phyloP scores from a whole-genome alignment of 1,140 invertebrate species.

The Bombus huntii region DNA sequence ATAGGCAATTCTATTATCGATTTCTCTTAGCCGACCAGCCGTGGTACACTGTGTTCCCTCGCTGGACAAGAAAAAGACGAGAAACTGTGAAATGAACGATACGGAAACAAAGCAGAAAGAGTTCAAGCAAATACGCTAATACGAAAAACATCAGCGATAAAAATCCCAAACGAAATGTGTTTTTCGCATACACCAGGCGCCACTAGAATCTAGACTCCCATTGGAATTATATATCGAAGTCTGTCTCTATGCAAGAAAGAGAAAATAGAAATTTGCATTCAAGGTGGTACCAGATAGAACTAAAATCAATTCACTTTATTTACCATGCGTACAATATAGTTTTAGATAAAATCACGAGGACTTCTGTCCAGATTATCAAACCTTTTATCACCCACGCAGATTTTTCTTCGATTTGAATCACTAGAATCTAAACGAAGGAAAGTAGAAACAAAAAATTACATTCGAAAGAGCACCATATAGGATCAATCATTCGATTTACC shows the following conservation, averaged over 20 bases:
- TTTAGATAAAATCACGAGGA: not conserved
- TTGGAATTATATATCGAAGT: not conserved
- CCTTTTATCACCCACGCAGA: too few species aligned
- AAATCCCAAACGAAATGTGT: not conserved
- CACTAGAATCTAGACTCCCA: not conserved
- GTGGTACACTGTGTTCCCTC: not conserved
- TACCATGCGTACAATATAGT: not conserved
- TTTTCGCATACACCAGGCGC: not conserved
- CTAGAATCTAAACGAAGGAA: not conserved
- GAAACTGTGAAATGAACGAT: not conserved
- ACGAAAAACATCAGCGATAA: not conserved
- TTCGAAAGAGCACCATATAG: too few species aligned
- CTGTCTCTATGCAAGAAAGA: too few species aligned
- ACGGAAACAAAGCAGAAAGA: not conserved
- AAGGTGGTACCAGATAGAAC: not conserved
- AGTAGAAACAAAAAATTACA: too few species aligned
- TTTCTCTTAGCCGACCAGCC: conserved; percentile 46
- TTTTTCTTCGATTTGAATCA: not conserved
- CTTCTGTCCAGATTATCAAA: not conserved
- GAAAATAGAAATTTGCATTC: not conserved
- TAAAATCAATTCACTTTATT: not conserved
- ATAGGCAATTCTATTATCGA: conserved; percentile 79
- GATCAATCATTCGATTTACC: not conserved
- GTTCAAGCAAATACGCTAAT: not conserved
- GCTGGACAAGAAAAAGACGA: not conserved